Evolutionary conservation across 1,140 invertebrate genomes (phyloP).

Genomic region (Kradibia gibbosae): DNA sequence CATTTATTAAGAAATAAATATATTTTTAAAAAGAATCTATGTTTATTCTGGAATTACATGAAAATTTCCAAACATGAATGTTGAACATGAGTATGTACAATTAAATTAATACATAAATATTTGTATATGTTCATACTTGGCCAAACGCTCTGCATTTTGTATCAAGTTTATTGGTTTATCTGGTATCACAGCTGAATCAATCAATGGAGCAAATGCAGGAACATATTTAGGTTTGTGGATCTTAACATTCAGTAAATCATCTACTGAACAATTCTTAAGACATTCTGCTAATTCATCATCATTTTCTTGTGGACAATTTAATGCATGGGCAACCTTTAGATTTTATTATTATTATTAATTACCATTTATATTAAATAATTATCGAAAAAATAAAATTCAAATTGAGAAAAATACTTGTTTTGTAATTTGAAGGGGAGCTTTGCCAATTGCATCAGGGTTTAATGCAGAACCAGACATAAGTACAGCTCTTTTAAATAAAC

Average conservation of each 20-base stretch:
- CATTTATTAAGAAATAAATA: no score
- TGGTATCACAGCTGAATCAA: slow-evolving; percentile 88
- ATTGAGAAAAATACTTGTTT: slow-evolving; percentile 73
- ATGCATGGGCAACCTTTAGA: slow-evolving; percentile 79
- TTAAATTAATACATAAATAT: background rate
- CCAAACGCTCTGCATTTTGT: slow-evolving; percentile 82
- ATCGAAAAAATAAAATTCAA: background rate
- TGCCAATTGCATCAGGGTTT: slow-evolving; percentile 89
- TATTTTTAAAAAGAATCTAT: no score
- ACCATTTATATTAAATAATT: background rate
- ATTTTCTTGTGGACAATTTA: slow-evolving; percentile 82
- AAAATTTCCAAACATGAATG: no score
- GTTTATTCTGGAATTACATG: no score
- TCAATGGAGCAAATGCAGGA: slow-evolving; percentile 79
- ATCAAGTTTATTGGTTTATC: slow-evolving; percentile 83
- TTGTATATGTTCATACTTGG: slow-evolving; percentile 72
- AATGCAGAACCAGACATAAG: slow-evolving; percentile 95
- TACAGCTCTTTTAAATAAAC: slow-evolving; percentile 91
- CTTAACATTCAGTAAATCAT: slow-evolving; percentile 64
- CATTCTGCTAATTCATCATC: slow-evolving; percentile 76
- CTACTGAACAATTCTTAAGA: slow-evolving; percentile 74
- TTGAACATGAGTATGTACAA: no score
- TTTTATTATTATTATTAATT: no score
- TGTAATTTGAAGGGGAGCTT: slow-evolving; percentile 84
- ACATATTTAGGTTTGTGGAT: slow-evolving; percentile 69